A percentile compares a stretch with the other conserved stretches of the same genome.
Conservation (phyloP, 2,888 invertebrate genomes). For the Dryocosmus kuriphilus region DNA sequence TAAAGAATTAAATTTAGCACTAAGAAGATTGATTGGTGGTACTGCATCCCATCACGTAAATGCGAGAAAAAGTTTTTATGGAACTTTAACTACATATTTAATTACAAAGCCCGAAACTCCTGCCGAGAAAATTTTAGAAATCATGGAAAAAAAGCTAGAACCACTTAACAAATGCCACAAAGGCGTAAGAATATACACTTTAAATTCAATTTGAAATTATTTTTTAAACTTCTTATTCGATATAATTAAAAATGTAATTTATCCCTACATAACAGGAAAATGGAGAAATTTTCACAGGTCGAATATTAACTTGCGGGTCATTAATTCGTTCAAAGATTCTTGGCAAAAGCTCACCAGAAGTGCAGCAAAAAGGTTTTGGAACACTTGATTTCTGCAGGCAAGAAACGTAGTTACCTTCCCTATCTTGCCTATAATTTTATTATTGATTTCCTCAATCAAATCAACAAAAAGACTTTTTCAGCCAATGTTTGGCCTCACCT, state of each 20-base stretch:
- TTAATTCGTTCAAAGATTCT: constrained; percentile 83
- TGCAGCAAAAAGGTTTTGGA: constrained; percentile 78
- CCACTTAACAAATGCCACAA: constrained; percentile 81
- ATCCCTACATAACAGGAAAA: constrained; percentile 81
- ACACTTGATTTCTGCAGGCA: constrained; percentile 79
- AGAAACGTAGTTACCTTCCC: constrained; percentile 82
- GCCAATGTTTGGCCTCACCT: constrained; percentile 82
- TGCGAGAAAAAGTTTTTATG: constrained; percentile 85
- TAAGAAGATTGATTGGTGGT: constrained; percentile 85
- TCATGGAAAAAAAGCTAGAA: constrained; percentile 84
- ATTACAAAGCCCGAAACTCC: constrained; percentile 78
- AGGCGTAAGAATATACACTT: constrained; percentile 80
- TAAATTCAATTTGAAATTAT: constrained; percentile 25
- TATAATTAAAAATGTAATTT: constrained; percentile 37
- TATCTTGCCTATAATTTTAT: constrained; percentile 82
- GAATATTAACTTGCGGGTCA: constrained; percentile 85
- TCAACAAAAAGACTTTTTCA: constrained; percentile 80
- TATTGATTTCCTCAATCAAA: constrained; percentile 81
- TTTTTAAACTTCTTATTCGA: constrained; percentile 22
- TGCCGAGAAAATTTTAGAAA: constrained; percentile 80
- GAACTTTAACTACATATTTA: constrained; percentile 83
- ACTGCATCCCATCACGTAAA: constrained; percentile 84
- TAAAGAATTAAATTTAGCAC: constrained; percentile 83
- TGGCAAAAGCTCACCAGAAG: constrained; percentile 78
- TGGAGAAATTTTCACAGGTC: constrained; percentile 85